A percentile compares a stretch with the other conserved stretches of the same genome.
Evolutionary conservation across 2,888 invertebrate genomes (phyloP).

Genomic region (Cerastoderma edule): DNA sequence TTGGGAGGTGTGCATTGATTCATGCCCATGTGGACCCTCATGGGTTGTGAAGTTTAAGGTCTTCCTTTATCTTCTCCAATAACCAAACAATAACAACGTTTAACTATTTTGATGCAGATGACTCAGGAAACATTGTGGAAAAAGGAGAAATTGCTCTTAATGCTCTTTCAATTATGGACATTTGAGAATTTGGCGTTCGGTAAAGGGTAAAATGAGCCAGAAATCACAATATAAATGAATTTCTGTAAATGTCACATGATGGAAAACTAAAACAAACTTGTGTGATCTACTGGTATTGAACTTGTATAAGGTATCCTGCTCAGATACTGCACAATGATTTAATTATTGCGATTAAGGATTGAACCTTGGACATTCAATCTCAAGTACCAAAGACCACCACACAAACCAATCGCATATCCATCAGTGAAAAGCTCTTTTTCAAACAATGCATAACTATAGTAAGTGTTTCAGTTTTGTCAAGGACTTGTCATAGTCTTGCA

Average conservation of each 20-base stretch:
- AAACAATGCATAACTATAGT: too few species aligned
- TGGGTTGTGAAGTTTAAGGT: too few species aligned
- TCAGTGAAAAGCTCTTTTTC: too few species aligned
- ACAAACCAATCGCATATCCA: too few species aligned
- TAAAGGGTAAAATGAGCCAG: slow-evolving; percentile 2
- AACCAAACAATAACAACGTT: too few species aligned
- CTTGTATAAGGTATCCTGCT: neutral
- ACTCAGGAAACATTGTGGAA: too few species aligned
- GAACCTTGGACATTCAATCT: neutral
- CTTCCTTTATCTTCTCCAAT: too few species aligned
- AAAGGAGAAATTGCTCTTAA: neutral
- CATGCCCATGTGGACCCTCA: neutral
- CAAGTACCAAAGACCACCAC: neutral
- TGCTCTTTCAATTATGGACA: neutral
- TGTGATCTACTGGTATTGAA: too few species aligned
- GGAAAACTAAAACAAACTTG: too few species aligned
- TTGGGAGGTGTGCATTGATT: too few species aligned
- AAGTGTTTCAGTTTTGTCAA: too few species aligned
- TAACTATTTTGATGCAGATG: too few species aligned
- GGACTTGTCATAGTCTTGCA: neutral
- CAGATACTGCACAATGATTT: neutral
- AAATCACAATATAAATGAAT: neutral
- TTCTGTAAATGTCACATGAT: neutral
- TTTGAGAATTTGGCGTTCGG: neutral
- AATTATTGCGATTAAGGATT: neutral